Conservation (phyloP, 2,113 vertebrate species). For the Asarcornis scutulata region DNA sequence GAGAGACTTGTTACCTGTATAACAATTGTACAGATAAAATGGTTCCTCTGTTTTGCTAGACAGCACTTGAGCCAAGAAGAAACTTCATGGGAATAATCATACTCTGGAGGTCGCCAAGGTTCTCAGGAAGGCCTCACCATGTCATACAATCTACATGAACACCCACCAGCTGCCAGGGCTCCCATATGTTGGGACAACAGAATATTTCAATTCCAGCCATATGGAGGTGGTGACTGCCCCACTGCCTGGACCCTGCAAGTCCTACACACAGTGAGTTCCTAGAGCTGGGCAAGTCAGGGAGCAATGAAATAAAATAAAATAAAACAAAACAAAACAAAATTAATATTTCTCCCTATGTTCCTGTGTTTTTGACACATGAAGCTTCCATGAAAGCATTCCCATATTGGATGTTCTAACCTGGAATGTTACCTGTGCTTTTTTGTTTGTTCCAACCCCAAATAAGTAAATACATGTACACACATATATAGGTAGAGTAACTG, state of each 20-base stretch:
- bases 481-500: not conserved
- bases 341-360: no score
- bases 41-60: not conserved
- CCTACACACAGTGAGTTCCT: not conserved
- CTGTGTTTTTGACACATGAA: not conserved
- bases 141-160: not conserved
- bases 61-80: not conserved
- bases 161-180: not conserved
- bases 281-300: not conserved
- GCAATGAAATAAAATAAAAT: not conserved
- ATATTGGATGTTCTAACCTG: not conserved
- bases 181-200: not conserved
- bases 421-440: not conserved
- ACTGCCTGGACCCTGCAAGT: fast-evolving
- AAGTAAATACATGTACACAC: not conserved
- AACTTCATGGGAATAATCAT: not conserved
- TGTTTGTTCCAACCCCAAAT: not conserved
- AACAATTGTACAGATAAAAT: not conserved
- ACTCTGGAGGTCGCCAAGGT: not conserved
- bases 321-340: no score
- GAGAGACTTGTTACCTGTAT: not conserved
- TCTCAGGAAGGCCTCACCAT: not conserved
- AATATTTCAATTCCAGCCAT: not conserved
- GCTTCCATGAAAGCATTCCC: not conserved
- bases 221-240: not conserved